Evolutionary conservation across 2,797 vertebrate species (phyloP).

Genomic region (Rhynchonycteris naso): DNA sequence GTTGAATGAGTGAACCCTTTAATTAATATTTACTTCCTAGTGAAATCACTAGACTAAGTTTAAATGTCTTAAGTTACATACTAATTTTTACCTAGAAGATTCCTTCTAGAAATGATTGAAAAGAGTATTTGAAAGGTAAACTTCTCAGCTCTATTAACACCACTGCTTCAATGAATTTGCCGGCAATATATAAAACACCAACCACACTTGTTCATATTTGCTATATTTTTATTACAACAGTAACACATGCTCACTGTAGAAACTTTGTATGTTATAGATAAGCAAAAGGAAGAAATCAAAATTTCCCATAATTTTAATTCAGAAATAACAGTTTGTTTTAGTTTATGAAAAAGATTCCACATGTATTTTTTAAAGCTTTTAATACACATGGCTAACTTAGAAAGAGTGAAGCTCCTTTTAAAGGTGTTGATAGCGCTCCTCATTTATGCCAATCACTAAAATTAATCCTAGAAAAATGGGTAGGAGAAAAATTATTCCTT

Average conservation of each 20-base stretch:
- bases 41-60: background rate
- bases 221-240: constrained; percentile 34
- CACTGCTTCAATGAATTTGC: background rate
- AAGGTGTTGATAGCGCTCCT: background rate
- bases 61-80: background rate
- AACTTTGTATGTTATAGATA: constrained; percentile 17
- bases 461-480: background rate
- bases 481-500: background rate
- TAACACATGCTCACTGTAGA: background rate
- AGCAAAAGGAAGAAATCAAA: constrained; percentile 51
- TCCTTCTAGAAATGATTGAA: constrained; percentile 16
- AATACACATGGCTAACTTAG: background rate
- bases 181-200: background rate
- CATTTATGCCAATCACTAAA: background rate
- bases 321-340: constrained; percentile 50
- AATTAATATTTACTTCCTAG: constrained; percentile 12
- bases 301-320: background rate
- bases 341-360: background rate
- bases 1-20: background rate
- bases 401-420: background rate
- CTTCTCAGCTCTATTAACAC: background rate
- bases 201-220: background rate
- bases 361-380: background rate
- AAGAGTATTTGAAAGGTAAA: background rate
- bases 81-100: constrained; percentile 1